A percentile compares a stretch with the other conserved stretches of the same genome.
Evolutionary conservation across 2,113 vertebrate species (phyloP).

Genomic region (Glaucomys volans): DNA sequence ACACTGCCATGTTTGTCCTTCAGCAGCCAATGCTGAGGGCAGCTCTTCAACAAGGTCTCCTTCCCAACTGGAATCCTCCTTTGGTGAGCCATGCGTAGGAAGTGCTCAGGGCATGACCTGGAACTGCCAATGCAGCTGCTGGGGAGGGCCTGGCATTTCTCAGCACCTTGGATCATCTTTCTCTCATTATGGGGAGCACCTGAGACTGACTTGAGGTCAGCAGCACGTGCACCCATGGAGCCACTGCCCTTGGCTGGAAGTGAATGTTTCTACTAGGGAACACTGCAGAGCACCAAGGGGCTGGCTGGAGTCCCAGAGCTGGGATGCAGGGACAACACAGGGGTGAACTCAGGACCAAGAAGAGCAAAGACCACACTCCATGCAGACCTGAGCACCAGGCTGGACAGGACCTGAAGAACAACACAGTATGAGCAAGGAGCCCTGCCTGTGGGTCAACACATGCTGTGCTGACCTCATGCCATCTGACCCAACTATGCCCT

Average conservation of each 20-base stretch:
- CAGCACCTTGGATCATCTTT: background rate
- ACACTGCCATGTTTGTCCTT: background rate
- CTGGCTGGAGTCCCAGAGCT: background rate
- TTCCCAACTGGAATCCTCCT: background rate
- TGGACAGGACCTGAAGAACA: background rate
- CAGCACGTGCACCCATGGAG: background rate
- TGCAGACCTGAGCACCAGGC: background rate
- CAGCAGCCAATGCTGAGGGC: background rate
- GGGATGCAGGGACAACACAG: background rate
- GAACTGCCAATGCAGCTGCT: too few species aligned
- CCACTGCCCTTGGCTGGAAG: background rate
- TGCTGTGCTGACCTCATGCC: background rate
- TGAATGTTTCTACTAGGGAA: background rate
- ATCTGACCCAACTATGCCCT: background rate
- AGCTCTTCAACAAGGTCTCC: background rate
- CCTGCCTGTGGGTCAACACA: background rate
- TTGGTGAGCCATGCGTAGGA: too few species aligned
- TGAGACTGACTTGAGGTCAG: background rate
- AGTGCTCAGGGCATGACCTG: background rate
- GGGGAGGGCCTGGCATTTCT: too few species aligned
- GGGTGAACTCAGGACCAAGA: background rate
- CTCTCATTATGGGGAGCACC: accelerated
- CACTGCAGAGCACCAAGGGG: background rate
- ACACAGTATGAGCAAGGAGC: too few species aligned
- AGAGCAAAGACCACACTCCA: background rate